Conservation (phyloP, 2,113 vertebrate genomes). For the Alexandromys fortis region DNA sequence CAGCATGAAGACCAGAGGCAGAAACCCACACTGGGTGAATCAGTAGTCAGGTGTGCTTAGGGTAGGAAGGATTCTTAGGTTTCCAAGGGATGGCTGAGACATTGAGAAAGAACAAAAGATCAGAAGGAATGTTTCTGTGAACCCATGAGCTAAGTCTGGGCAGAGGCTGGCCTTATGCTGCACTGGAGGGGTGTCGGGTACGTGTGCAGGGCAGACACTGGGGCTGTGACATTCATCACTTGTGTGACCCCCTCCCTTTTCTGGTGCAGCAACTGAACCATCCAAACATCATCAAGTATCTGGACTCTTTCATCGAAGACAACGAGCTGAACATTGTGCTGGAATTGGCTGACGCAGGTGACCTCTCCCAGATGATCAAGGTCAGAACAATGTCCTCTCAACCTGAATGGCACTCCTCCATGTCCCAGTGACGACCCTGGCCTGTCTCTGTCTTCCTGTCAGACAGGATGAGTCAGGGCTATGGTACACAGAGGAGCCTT, state of each 20-base stretch:
- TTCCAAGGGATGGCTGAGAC: not conserved
- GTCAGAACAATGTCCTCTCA: constrained; percentile 67
- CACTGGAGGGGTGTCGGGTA: accelerated
- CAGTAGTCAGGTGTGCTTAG: not conserved
- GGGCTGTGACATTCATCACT: not conserved
- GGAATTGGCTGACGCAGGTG: constrained; percentile 90
- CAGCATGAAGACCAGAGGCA: accelerated
- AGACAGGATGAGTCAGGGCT: not conserved
- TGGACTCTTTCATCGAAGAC: constrained; percentile 92
- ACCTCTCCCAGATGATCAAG: constrained; percentile 94
- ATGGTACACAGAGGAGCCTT: not conserved
- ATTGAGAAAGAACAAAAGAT: not conserved
- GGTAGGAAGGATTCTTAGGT: not conserved
- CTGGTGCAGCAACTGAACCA: constrained; percentile 90
- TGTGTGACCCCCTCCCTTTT: not conserved
- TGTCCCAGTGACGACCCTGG: not conserved
- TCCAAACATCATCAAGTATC: constrained; percentile 91
- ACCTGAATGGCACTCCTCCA: not conserved
- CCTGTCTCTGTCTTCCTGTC: not conserved
- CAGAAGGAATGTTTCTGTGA: not conserved
- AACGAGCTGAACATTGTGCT: constrained; percentile 91
- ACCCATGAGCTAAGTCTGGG: not conserved
- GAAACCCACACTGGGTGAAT: accelerated
- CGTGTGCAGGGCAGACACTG: not conserved
- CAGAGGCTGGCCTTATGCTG: not conserved